Evolutionary conservation across 2,888 invertebrate species (phyloP).

Genomic region (Galerucella calmariensis): DNA sequence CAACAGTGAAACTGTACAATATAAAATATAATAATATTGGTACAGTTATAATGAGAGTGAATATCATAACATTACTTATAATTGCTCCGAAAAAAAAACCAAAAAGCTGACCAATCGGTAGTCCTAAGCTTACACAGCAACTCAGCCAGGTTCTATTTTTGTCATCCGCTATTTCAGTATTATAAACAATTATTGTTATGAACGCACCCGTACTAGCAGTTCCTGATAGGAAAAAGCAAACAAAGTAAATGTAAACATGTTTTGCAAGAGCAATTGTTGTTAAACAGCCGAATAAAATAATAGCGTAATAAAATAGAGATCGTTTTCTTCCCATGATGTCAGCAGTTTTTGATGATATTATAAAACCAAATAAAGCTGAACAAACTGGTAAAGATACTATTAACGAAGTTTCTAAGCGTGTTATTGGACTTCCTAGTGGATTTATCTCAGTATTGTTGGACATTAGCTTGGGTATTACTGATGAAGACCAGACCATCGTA

Average conservation of each 20-base stretch:
- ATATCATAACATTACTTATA: neutral
- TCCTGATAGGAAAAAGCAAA: neutral
- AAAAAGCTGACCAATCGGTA: neutral
- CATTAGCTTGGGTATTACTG: conserved; percentile 17
- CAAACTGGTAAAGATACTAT: neutral
- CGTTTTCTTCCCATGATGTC: conserved; percentile 5
- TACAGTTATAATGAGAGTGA: neutral
- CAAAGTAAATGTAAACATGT: conserved; percentile 8
- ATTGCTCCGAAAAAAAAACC: conserved; percentile 7
- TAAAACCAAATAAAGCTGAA: neutral
- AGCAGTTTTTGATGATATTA: neutral
- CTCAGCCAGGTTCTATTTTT: conserved; percentile 5
- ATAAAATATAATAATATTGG: neutral
- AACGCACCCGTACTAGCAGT: neutral
- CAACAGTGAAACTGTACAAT: conserved; percentile 1
- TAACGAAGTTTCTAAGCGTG: neutral
- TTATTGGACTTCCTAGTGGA: conserved; percentile 10
- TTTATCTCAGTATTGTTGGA: conserved; percentile 12
- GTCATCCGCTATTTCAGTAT: conserved; percentile 18
- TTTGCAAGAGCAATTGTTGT: neutral
- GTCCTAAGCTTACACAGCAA: neutral
- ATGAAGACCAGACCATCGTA: conserved; percentile 11
- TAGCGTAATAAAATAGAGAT: neutral
- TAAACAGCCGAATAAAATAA: neutral
- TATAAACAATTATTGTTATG: neutral